Conservation (phyloP, 2,888 invertebrate species). For the Cistogaster globosa region DNA sequence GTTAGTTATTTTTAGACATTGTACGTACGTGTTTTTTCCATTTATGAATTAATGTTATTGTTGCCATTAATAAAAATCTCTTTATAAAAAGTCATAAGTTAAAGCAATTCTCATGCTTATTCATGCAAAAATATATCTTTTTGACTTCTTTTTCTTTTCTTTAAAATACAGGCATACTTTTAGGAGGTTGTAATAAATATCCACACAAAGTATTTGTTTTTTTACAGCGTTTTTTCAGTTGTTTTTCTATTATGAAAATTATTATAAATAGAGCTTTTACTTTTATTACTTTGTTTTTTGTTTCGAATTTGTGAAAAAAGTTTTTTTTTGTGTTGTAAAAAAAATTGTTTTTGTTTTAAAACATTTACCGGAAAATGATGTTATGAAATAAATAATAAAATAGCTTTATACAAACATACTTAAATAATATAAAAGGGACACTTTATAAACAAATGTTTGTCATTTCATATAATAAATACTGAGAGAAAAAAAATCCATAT, state of each 20-base stretch:
- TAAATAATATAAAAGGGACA: constrained; percentile 7
- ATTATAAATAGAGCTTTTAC: constrained; percentile 23
- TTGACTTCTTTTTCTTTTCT: background rate
- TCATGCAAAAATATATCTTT: background rate
- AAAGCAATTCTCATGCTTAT: background rate
- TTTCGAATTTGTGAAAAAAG: constrained; percentile 4
- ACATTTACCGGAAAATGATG: constrained; percentile 4
- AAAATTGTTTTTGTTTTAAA: constrained; percentile 3
- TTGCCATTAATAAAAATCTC: constrained; percentile 43
- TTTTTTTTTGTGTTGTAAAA: background rate
- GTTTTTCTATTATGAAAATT: background rate
- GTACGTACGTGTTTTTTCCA: constrained; percentile 64
- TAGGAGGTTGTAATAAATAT: background rate
- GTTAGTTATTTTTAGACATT: constrained; percentile 5
- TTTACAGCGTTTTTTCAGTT: background rate
- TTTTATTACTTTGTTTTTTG: constrained; percentile 31
- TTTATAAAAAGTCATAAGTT: constrained; percentile 11
- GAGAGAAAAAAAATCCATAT: background rate
- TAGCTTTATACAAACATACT: background rate
- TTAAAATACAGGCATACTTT: constrained; percentile 28
- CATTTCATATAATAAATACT: constrained; percentile 35
- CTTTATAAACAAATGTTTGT: constrained; percentile 55
- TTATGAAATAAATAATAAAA: background rate
- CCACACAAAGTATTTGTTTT: background rate
- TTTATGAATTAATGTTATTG: constrained; percentile 60